Base-by-base conservation (phyloP, 2,888 invertebrate genomes). In the Neoaliturus tenellus region DNA sequence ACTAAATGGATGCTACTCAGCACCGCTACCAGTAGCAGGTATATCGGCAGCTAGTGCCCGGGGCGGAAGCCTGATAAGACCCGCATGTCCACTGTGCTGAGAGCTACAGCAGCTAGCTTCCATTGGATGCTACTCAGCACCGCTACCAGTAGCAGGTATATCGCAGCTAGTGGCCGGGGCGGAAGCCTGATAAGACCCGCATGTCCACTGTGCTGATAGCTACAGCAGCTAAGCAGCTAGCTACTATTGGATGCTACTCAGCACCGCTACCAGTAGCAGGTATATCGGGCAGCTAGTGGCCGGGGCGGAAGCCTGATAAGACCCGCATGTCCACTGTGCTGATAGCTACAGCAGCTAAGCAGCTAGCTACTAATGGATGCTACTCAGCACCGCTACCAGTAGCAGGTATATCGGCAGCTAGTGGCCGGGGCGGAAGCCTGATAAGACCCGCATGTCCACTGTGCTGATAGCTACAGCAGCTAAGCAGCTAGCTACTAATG, bases 21-120 rank as follows among this genome's bases (percentile, higher is more conserved):
- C 10, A 10, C 35, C 35, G 20, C 48, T 12, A n/a, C 48, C 48
- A 8, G 41, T 41, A 41, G 55, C 55, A 17, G 55, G 55, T 23
- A 10, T 55, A 55, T 55, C 55, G 55, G n/a, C n/a, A n/a, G n/a
- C n/a, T n/a, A n/a, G n/a, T n/a, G n/a, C n/a, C n/a, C n/a, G n/a
- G n/a, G 71, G 39, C 71, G 71, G 71, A 71, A 39, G 39, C 23
- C 20, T 71, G 39, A 71, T 71, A 67, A 28, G 67, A 67, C 67
- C 67, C 71, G 71, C 39, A 6, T 28, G 71, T 71, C 71, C 39
- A 35, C 28, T 39, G 2, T n/a, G 39, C 71, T 71, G 39, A 39
- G 35, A 39, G 71, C n/a, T n/a, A n/a, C n/a, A 14, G 0, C 28
- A 62, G 31, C 14, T 31, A n/a, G n/a, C n/a, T n/a, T n/a, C n/a